Evolutionary conservation across 2,888 invertebrate genomes (phyloP).

Genomic region (Tachina grossa): DNA sequence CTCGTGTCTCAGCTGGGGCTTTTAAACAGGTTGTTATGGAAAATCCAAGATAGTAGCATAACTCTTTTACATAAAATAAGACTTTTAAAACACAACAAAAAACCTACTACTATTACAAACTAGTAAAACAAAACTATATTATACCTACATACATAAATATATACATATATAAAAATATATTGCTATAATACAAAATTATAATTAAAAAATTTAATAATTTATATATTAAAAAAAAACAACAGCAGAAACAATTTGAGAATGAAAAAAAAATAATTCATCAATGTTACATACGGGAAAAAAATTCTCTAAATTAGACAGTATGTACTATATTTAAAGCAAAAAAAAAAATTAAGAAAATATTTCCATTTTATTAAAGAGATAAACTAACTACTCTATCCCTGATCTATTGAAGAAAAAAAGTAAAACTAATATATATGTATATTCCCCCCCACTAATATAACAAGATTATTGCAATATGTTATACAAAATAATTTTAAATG

Average conservation of each 20-base stretch:
- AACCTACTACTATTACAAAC: conserved; percentile 66
- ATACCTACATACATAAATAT: conserved; percentile 28
- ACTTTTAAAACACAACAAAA: conserved; percentile 59
- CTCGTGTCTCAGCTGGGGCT: conserved; percentile 88
- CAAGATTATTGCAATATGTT: conserved; percentile 48
- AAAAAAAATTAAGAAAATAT: conserved; percentile 54
- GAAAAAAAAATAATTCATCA: conserved; percentile 22
- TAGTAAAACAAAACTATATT: conserved; percentile 52
- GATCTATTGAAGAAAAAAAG: conserved; percentile 10
- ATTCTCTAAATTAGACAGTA: conserved; percentile 47
- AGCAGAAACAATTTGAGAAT: conserved; percentile 34
- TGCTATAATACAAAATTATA: conserved; percentile 45
- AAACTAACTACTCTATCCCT: conserved; percentile 42
- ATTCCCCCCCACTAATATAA: conserved; percentile 24
- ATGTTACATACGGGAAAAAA: conserved; percentile 50
- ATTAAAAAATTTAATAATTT: conserved; percentile 50
- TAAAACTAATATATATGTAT: conserved; percentile 7
- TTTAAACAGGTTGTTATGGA: conserved; percentile 91
- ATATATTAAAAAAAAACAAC: conserved; percentile 35
- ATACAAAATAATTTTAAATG: conserved; percentile 42
- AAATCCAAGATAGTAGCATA: conserved; percentile 87
- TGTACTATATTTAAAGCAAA: conserved; percentile 39
- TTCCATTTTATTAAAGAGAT: conserved; percentile 65
- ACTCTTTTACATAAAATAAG: conserved; percentile 62
- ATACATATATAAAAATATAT: conserved; percentile 27